Evolutionary conservation across 2,888 invertebrate genomes (phyloP).

Genomic region (Lissocephala sabroskyi): DNA sequence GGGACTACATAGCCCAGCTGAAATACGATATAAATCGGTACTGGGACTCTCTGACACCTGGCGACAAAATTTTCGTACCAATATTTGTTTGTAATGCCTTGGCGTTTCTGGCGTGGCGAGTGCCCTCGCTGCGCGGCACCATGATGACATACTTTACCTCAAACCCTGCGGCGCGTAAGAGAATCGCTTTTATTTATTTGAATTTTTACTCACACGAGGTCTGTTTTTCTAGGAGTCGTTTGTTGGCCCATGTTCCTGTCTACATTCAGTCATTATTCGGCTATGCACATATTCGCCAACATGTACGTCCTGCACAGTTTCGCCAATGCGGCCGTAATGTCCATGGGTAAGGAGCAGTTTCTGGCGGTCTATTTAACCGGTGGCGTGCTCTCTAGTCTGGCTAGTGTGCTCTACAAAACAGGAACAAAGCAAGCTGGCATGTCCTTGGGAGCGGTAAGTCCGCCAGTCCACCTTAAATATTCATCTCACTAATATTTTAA

Average conservation of each 20-base stretch:
- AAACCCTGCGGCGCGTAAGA: conserved; percentile 84
- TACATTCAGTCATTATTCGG: conserved; percentile 94
- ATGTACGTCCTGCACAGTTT: conserved; percentile 97
- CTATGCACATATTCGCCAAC: conserved; percentile 90
- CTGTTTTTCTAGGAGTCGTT: conserved; percentile 75
- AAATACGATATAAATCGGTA: conserved; percentile 64
- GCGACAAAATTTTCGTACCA: conserved; percentile 85
- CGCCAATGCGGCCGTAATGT: conserved; percentile 75
- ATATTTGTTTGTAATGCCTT: conserved; percentile 84
- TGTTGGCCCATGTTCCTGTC: conserved; percentile 94
- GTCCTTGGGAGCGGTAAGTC: conserved; percentile 93
- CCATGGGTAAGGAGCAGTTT: conserved; percentile 93
- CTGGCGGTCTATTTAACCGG: conserved; percentile 90
- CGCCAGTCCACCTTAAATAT: background rate
- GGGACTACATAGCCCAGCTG: conserved; percentile 44
- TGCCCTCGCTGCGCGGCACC: conserved; percentile 79
- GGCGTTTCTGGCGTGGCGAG: conserved; percentile 87
- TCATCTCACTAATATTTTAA: background rate
- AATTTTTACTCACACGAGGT: background rate
- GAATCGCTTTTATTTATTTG: background rate
- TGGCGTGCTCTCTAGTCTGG: conserved; percentile 89
- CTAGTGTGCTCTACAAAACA: conserved; percentile 87
- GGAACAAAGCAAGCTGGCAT: conserved; percentile 79
- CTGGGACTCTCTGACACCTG: conserved; percentile 83
- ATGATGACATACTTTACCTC: conserved; percentile 92